Base-by-base conservation (phyloP, 2,888 invertebrate genomes). In the Yponomeuta sedellus region DNA sequence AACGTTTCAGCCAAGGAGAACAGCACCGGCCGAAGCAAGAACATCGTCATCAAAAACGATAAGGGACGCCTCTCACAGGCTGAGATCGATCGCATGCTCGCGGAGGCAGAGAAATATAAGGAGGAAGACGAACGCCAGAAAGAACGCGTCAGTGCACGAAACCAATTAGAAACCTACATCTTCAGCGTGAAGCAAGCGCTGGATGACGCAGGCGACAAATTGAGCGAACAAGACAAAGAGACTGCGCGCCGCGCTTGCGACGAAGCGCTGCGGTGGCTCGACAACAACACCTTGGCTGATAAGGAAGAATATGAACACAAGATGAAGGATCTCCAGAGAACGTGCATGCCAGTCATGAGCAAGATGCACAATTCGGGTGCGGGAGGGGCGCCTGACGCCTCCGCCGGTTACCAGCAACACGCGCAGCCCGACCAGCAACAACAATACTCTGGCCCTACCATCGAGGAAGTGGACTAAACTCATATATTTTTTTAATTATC, bases 21-120 rank as follows among this genome's bases (percentile, higher is more conserved):
- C 79, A 92, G 93, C 72, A 92, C 93, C 0, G 94, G 93, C 22
- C 95, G 94, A 71, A 93, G 93, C 65, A 94, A 94, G 80, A 94
- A 94, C 76, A 96, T 97, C 69, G 94, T 94, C 57, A 97, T 97
- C 73, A 95, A 95, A 77, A 97, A 96, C 83, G 96, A 96, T 85
- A 96, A 94, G 76, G 96, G 96, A 0, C 92, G 96, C 8, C 85
- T 97, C 65, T 95, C 95, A 10, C 95, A 96, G 77, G 94, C 94
- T 28, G 96, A 97, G 76, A 96, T 97, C 71, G 96, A 97, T 68
- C 92, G 94, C 69, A 96, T 96, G 96, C 81, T 96, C 59, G 82
- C 92, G 2, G 95, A 96, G 69, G 96, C 96, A 0, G 96, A 96
- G 74, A 91, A 88, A 61, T 96, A 94, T 80, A 93, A 93, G 64